Evolutionary conservation across 2,888 invertebrate species (phyloP).

Genomic region (Acleris holmiana): DNA sequence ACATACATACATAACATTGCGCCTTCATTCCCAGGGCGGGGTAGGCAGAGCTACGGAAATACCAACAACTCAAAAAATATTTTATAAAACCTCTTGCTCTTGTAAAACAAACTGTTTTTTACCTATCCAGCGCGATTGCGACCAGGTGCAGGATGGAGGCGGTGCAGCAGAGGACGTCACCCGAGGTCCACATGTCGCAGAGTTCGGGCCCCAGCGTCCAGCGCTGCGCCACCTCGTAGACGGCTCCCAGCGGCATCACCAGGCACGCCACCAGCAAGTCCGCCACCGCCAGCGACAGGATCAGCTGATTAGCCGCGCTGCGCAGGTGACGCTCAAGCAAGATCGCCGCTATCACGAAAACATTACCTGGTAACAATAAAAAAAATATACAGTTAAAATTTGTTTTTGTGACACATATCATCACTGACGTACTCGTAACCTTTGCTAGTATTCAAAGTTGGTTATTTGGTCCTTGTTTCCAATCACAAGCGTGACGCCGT

Average conservation of each 20-base stretch:
- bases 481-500: no score
- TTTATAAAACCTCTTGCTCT: no score
- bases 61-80: no score
- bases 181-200: slow-evolving; percentile 97
- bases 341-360: slow-evolving; percentile 97
- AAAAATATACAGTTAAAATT: slow-evolving; percentile 2
- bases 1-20: no score
- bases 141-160: slow-evolving; percentile 92
- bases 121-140: slow-evolving; percentile 93
- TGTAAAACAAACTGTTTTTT: slow-evolving; percentile 42
- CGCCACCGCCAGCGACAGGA: slow-evolving; percentile 95
- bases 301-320: slow-evolving; percentile 95
- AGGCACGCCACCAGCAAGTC: slow-evolving; percentile 95
- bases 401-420: no score
- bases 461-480: no score
- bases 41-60: no score
- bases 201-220: slow-evolving; percentile 94
- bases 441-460: no score
- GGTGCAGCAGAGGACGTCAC: slow-evolving; percentile 95
- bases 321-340: slow-evolving; percentile 93
- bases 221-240: slow-evolving; percentile 90
- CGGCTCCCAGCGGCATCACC: slow-evolving; percentile 91
- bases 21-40: no score
- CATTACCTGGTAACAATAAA: slow-evolving; percentile 88
- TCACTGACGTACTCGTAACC: no score